Percentiles rank a stretch among this genome's conserved stretches.
Evolutionary conservation across 92 coral and sea anemone species (phyloP).

Genomic region (Scolanthus callimorphus): DNA sequence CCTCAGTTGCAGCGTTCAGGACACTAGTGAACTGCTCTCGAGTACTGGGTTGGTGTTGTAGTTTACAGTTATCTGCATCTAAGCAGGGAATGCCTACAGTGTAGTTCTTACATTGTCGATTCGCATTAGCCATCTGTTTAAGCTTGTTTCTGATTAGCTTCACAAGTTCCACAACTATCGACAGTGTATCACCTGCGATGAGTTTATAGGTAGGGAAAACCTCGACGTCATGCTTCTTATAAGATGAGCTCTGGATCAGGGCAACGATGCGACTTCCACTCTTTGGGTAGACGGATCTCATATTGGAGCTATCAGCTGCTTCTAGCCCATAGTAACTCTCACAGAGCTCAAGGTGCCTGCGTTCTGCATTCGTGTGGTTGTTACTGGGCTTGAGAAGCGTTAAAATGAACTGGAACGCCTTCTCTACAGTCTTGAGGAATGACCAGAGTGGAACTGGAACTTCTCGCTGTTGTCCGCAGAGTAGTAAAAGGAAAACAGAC

Average conservation of each 20-base stretch:
- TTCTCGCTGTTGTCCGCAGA: conserved; percentile 11
- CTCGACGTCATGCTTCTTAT: conserved; percentile 31
- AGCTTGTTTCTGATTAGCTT: conserved; percentile 5
- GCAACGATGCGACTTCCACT: conserved; percentile 39
- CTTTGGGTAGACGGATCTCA: conserved; percentile 37
- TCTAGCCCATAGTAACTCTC: conserved; percentile 58
- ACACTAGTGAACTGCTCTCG: conserved; percentile 32
- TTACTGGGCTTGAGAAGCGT: conserved; percentile 53
- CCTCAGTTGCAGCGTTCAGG: conserved; percentile 23
- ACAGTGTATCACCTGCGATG: conserved; percentile 33
- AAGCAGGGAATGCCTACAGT: conserved; percentile 36
- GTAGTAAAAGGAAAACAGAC: conserved; percentile 24
- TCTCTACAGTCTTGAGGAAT: conserved; percentile 20
- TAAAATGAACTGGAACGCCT: conserved; percentile 34
- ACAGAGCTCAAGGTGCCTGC: conserved; percentile 48
- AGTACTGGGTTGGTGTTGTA: conserved; percentile 23
- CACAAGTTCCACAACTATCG: conserved; percentile 26
- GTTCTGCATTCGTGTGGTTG: conserved; percentile 34
- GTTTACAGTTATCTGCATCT: conserved; percentile 33
- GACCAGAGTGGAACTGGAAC: conserved; percentile 7
- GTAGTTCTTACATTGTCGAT: conserved; percentile 34
- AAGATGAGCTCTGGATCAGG: neutral
- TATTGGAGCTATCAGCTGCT: conserved; percentile 34
- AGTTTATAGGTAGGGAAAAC: conserved; percentile 35
- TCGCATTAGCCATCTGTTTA: neutral